These are phyloP conservation scores for Drosophila funebris DNA, from an alignment of 1,140 invertebrate genomes.

Conservation along the genomic window DNA sequence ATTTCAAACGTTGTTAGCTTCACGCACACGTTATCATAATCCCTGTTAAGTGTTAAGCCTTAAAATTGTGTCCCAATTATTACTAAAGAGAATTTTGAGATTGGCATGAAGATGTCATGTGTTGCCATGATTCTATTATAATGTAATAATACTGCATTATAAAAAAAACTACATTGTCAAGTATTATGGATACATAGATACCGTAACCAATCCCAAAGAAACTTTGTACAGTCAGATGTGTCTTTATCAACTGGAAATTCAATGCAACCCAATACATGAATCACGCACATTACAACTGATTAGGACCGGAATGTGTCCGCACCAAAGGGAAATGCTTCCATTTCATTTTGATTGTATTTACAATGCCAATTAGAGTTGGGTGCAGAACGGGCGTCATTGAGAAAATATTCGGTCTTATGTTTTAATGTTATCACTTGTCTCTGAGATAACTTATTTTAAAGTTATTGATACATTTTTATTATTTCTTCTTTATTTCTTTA, in stretches of 20 bases:
- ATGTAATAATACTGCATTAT: not conserved
- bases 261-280: constrained; percentile 10
- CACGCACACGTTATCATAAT: constrained; percentile 74
- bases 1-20: constrained; percentile 40
- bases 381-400: not conserved
- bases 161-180: not conserved
- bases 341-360: not conserved
- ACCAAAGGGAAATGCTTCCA: constrained; percentile 2
- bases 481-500: constrained; percentile 57
- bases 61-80: constrained; percentile 35
- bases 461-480: constrained; percentile 60
- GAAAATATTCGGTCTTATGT: not conserved
- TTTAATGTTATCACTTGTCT: too few species aligned
- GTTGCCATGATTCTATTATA: not conserved
- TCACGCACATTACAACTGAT: constrained; percentile 34
- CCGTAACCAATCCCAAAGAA: too few species aligned
- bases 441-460: not conserved
- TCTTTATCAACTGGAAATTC: constrained; percentile 23
- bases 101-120: not conserved
- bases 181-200: not conserved
- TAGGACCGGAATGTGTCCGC: not conserved
- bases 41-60: constrained; percentile 21
- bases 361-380: not conserved
- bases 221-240: constrained; percentile 4
- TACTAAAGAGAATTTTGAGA: constrained; percentile 28